phyloP scores from a whole-genome alignment of 2,113 vertebrate genomes.

The Xenopus laevis region DNA sequence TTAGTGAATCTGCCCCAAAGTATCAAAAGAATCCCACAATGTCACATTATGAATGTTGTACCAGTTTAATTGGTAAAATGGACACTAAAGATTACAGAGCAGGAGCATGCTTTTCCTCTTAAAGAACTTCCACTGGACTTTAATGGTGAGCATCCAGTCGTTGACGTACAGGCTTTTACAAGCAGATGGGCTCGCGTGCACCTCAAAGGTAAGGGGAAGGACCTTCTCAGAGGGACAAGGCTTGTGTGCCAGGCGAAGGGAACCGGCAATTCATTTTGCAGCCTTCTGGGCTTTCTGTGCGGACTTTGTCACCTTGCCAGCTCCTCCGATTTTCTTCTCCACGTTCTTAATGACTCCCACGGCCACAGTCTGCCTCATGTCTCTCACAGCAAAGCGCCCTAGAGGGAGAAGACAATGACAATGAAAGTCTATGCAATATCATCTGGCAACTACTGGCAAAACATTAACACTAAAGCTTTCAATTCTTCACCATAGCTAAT shows the following conservation, averaged over 20 bases:
- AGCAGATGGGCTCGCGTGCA: constrained; percentile 75
- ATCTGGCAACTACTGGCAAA: neutral
- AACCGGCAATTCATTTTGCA: constrained; percentile 75
- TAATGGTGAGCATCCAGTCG: constrained; percentile 82
- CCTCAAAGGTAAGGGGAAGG: constrained; percentile 63
- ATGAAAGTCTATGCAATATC: neutral
- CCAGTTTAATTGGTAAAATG: constrained; percentile 81
- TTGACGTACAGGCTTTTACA: constrained; percentile 74
- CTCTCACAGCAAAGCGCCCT: constrained; percentile 81
- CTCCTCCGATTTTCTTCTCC: constrained; percentile 78
- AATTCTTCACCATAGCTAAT: no score
- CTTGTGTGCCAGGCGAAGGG: constrained; percentile 66
- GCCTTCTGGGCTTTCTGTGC: constrained; percentile 80
- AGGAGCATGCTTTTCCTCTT: constrained; percentile 79
- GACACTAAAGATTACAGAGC: constrained; percentile 66
- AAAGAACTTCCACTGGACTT: constrained; percentile 84
- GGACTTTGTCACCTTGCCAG: constrained; percentile 81
- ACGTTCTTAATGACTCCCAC: constrained; percentile 88
- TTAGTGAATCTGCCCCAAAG: no score
- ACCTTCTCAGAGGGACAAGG: constrained; percentile 57
- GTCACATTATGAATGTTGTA: constrained; percentile 45
- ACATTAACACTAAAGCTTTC: no score
- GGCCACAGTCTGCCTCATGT: constrained; percentile 87
- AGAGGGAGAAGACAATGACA: neutral
- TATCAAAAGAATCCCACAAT: constrained; percentile 1